A percentile compares a stretch with the other conserved stretches of the same genome.
phyloP scores from a whole-genome alignment of 1,140 invertebrate species.

The Nautilus pompilius region DNA sequence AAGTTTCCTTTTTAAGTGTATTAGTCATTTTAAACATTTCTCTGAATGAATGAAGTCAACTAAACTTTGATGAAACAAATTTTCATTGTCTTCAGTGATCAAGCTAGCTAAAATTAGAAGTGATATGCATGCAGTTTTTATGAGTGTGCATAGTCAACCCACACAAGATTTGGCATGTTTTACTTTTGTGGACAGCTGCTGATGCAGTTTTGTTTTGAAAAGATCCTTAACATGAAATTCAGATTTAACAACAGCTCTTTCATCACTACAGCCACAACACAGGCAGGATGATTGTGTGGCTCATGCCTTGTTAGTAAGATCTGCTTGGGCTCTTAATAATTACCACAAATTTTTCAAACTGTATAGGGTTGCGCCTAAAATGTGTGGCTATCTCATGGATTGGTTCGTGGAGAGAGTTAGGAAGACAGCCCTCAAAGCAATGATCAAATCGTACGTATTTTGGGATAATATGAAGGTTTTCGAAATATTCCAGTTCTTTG shows the following conservation, averaged over 20 bases:
- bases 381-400: conserved; percentile 95
- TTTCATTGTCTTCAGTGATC: too few species aligned
- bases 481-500: background rate
- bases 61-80: too few species aligned
- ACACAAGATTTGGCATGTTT: too few species aligned
- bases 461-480: background rate
- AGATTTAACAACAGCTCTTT: conserved; percentile 91
- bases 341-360: conserved; percentile 89
- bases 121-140: too few species aligned
- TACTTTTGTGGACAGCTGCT: too few species aligned
- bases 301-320: conserved; percentile 81
- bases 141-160: too few species aligned
- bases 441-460: conserved; percentile 93
- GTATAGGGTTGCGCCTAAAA: conserved; percentile 81
- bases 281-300: conserved; percentile 79
- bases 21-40: too few species aligned
- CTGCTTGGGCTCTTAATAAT: conserved; percentile 87
- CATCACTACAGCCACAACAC: conserved; percentile 72
- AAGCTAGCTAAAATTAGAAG: too few species aligned
- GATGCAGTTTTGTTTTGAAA: too few species aligned
- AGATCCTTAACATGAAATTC: too few species aligned
- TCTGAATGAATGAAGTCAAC: too few species aligned
- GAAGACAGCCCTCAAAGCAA: conserved; percentile 82
- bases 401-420: conserved; percentile 94
- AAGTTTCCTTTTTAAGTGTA: too few species aligned